These are phyloP conservation scores for Odontothrips loti DNA, from an alignment of 2,888 invertebrate genomes.

Conservation along the genomic window DNA sequence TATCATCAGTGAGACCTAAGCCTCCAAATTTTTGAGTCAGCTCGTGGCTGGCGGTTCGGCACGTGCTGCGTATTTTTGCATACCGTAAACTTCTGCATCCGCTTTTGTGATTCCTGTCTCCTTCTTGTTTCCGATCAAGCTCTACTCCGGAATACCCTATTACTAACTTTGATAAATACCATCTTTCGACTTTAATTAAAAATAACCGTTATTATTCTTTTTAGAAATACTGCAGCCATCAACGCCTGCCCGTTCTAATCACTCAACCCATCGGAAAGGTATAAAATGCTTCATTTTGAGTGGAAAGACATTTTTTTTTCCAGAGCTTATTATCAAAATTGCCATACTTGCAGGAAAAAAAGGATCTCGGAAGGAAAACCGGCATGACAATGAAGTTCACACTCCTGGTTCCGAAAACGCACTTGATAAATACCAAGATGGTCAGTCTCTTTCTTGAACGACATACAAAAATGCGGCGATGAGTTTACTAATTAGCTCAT, in stretches of 20 bases:
- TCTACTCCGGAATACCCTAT: no score
- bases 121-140: no score
- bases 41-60: no score
- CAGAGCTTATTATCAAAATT: no score
- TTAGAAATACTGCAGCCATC: background rate
- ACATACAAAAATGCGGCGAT: background rate
- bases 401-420: background rate
- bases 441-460: background rate
- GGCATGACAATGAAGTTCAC: background rate
- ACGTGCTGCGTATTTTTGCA: no score
- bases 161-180: no score
- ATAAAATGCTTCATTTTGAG: background rate
- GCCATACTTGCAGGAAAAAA: background rate
- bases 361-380: background rate
- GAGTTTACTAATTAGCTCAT: background rate
- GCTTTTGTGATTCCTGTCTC: no score
- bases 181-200: no score
- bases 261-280: background rate
- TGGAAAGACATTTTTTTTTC: no score
- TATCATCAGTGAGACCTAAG: no score
- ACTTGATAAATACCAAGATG: background rate
- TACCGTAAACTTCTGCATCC: no score
- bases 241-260: background rate
- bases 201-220: background rate
- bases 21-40: no score